phyloP scores from a whole-genome alignment of 92 coral and sea anemone species.

The Heliopora coerulea region DNA sequence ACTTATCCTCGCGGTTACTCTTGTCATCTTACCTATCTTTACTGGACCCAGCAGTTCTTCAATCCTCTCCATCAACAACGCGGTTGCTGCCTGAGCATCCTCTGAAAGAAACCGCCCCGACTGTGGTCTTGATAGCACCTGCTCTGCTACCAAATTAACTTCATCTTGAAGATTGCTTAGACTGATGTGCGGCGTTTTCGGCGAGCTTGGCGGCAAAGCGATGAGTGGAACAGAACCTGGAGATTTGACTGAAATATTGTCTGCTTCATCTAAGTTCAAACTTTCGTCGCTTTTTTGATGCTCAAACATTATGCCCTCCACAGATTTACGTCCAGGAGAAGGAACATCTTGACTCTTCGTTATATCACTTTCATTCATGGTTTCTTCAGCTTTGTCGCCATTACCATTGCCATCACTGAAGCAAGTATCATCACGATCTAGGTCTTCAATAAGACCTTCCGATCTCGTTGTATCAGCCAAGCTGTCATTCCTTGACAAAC shows the following conservation, averaged over 20 bases:
- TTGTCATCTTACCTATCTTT: conserved; percentile 55
- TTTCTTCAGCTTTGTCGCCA: conserved; percentile 5
- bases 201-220: not conserved
- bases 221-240: no score
- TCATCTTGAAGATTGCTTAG: conserved; percentile 85
- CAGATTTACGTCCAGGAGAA: no score
- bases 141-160: conserved; percentile 79
- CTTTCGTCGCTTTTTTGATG: no score
- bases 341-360: conserved; percentile 20
- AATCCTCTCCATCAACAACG: conserved; percentile 88
- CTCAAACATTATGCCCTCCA: no score
- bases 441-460: not conserved
- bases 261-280: no score
- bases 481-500: not conserved
- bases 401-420: conserved; percentile 41
- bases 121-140: conserved; percentile 80
- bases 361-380: not conserved
- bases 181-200: conserved; percentile 61
- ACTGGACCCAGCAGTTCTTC: conserved; percentile 78
- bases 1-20: not conserved
- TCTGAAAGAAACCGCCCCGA: conserved; percentile 80
- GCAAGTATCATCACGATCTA: not conserved
- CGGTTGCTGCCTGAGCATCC: conserved; percentile 78
- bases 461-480: not conserved
- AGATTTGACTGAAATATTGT: no score